These are phyloP conservation scores for Tragelaphus buxtoni DNA, from an alignment of 2,113 vertebrate species.

Conservation along the genomic window DNA sequence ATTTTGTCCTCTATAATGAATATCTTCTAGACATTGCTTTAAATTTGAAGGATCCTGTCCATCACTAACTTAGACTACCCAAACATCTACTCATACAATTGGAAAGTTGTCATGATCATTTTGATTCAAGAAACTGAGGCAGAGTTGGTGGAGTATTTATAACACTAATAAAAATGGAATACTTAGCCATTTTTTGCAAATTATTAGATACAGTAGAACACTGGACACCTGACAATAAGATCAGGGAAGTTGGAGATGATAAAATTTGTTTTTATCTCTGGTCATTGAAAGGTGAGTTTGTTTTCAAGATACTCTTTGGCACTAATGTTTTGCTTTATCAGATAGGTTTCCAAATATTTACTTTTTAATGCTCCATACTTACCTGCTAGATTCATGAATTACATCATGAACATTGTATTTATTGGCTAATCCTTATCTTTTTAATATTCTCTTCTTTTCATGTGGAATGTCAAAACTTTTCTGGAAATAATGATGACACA, in stretches of 20 bases:
- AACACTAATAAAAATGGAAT: not conserved
- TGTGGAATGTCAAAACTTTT: not conserved
- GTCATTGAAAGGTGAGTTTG: not conserved
- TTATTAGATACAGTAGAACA: not conserved
- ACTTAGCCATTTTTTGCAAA: not conserved
- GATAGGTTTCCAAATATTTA: not conserved
- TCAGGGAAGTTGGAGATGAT: not conserved
- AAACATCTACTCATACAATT: not conserved
- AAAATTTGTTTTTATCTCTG: not conserved
- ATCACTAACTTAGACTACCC: not conserved
- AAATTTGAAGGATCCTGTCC: not conserved
- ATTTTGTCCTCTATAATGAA: not conserved
- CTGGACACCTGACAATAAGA: not conserved
- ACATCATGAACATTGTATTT: not conserved
- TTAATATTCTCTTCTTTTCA: not conserved
- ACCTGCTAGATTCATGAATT: not conserved
- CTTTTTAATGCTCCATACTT: not conserved
- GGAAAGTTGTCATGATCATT: not conserved
- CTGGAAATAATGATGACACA: not conserved
- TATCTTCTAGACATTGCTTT: not conserved
- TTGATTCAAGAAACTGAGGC: not conserved
- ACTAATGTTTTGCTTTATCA: not conserved
- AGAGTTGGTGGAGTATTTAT: not conserved
- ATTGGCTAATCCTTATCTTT: not conserved
- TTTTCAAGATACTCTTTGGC: not conserved